A percentile compares a stretch with the other conserved stretches of the same genome.
Conservation (phyloP, 2,888 invertebrate species). For the Synergus umbraculus region DNA sequence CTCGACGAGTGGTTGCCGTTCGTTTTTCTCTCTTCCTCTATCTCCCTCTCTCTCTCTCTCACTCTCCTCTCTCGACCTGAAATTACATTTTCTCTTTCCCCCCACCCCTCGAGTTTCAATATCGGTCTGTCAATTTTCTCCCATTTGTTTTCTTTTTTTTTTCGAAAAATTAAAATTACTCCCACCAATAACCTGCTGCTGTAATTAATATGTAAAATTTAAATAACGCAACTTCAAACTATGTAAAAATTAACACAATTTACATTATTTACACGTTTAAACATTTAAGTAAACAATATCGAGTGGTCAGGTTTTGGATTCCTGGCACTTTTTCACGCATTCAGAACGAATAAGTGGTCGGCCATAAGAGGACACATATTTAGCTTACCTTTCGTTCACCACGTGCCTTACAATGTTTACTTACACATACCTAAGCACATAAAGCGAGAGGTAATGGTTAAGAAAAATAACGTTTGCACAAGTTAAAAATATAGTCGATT, state of each 20-base stretch:
- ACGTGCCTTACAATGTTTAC: conserved; percentile 70
- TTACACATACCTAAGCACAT: conserved; percentile 68
- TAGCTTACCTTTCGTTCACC: conserved; percentile 70
- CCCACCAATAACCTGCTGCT: too few relatives aligned
- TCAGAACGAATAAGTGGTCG: conserved; percentile 30
- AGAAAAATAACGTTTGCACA: conserved; percentile 67
- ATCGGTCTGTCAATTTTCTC: conserved; percentile 52
- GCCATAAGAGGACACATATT: conserved; percentile 63
- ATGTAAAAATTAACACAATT: conserved; percentile 9
- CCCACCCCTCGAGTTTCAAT: conserved; percentile 55
- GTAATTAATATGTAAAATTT: not conserved
- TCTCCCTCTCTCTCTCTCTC: conserved; percentile 52
- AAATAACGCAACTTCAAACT: not conserved
- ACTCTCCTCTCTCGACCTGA: conserved; percentile 75
- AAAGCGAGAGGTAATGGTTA: conserved; percentile 63
- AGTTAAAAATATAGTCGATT: conserved; percentile 55
- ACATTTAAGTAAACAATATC: conserved; percentile 33
- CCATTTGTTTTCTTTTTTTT: conserved; percentile 46
- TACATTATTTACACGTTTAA: conserved; percentile 34
- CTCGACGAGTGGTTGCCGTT: conserved; percentile 62
- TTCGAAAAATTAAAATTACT: too few relatives aligned
- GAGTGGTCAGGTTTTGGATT: conserved; percentile 37
- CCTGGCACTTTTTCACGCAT: conserved; percentile 31
- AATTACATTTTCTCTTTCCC: conserved; percentile 67
- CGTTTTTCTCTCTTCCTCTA: conserved; percentile 1